Conservation (phyloP, 1,140 invertebrate species). For the Metopolophium dirhodum region DNA sequence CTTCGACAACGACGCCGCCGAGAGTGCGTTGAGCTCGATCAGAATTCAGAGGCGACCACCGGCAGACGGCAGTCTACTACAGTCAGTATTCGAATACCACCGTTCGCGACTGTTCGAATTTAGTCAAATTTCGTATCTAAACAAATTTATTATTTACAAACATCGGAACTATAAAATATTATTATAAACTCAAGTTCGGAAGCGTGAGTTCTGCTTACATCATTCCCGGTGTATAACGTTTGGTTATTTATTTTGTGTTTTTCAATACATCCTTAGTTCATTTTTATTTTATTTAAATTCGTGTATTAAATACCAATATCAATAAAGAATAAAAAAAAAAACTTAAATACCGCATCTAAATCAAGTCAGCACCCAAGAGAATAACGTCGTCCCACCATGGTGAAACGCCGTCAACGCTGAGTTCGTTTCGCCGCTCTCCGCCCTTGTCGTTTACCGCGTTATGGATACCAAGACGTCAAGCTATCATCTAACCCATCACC, state of each 20-base stretch:
- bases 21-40: slow-evolving; percentile 57
- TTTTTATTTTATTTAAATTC: background rate
- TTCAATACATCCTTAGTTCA: background rate
- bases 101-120: background rate
- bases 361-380: background rate
- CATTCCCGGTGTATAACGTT: background rate
- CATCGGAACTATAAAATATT: background rate
- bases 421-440: background rate
- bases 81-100: background rate
- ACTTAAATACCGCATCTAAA: background rate
- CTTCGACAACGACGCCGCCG: background rate
- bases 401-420: slow-evolving; percentile 17
- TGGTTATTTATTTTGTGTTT: background rate
- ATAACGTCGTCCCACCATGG: background rate
- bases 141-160: slow-evolving; percentile 5
- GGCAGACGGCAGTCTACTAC: slow-evolving; percentile 28
- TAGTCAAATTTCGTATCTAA: background rate
- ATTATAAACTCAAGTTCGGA: background rate
- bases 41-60: slow-evolving; percentile 18
- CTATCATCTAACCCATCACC: slow-evolving; percentile 19
- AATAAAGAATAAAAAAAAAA: background rate
- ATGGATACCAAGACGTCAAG: slow-evolving; percentile 48
- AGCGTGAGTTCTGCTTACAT: background rate
- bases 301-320: background rate
- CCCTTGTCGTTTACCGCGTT: background rate